phyloP scores from a whole-genome alignment of 2,888 invertebrate genomes.

The Anthrax anthrax region DNA sequence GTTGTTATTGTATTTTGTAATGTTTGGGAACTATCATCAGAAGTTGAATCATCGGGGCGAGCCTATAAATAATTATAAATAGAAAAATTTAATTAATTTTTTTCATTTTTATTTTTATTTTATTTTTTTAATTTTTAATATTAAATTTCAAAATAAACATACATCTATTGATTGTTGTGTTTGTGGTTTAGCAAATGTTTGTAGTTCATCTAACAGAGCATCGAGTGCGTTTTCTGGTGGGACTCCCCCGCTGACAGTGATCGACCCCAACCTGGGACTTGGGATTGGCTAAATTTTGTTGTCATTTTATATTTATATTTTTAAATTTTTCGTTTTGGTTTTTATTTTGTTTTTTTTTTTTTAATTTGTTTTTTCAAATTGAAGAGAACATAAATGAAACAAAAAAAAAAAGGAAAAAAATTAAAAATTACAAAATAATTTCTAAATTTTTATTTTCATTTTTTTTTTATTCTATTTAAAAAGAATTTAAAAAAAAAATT shows the following conservation, averaged over 20 bases:
- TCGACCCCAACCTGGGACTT: constrained; percentile 46
- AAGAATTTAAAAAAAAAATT: no score
- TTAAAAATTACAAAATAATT: no score
- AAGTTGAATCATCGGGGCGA: constrained; percentile 34
- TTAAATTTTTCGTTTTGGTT: no score
- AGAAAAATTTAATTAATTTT: background rate
- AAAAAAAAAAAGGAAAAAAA: no score
- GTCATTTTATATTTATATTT: no score
- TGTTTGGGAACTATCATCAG: constrained; percentile 34
- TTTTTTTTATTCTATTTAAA: no score
- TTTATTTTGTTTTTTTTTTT: no score
- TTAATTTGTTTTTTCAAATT: no score
- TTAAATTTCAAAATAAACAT: constrained; percentile 6
- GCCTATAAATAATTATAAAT: constrained; percentile 16
- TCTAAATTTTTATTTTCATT: no score
- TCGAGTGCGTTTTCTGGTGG: constrained; percentile 89
- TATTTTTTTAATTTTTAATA: background rate
- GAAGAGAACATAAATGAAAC: constrained; percentile 5
- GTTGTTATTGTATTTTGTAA: constrained; percentile 34
- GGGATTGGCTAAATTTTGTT: constrained; percentile 45
- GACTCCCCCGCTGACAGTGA: constrained; percentile 41
- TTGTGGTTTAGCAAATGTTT: constrained; percentile 70
- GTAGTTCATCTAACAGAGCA: constrained; percentile 86
- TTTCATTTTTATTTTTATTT: background rate
- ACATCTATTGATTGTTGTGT: constrained; percentile 22